These are phyloP conservation scores for Eptesicus fuscus DNA, from an alignment of 2,113 vertebrate species.

Conservation along the genomic window DNA sequence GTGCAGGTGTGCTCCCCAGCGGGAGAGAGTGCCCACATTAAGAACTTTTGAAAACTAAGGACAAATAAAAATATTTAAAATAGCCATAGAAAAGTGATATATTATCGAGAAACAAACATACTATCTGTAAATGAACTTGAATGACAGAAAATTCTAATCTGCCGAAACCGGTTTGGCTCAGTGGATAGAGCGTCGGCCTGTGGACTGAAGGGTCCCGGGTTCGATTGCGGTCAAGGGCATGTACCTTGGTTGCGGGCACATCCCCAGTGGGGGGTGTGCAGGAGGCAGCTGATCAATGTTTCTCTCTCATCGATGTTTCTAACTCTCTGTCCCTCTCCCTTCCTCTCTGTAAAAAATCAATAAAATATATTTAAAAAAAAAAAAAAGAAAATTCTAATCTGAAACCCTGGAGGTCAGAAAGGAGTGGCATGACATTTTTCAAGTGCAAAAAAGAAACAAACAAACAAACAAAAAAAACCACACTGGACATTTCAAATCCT, in stretches of 20 bases:
- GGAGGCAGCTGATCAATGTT: too few relatives aligned
- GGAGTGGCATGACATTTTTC: neutral
- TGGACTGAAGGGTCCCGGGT: too few relatives aligned
- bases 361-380: too few relatives aligned
- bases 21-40: neutral
- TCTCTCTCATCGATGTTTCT: too few relatives aligned
- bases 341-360: too few relatives aligned
- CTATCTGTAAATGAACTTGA: neutral
- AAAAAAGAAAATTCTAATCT: neutral
- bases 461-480: neutral
- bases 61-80: neutral
- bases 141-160: neutral
- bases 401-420: neutral
- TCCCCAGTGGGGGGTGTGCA: too few relatives aligned
- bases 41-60: neutral
- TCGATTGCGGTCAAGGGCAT: too few relatives aligned
- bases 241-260: too few relatives aligned
- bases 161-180: too few relatives aligned
- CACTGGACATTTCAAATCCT: neutral
- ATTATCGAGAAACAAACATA: neutral
- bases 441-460: neutral
- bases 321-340: too few relatives aligned
- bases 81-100: neutral
- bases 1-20: too few relatives aligned
- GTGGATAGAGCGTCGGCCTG: too few relatives aligned